These are phyloP conservation scores for Pyrrhia umbra DNA, from an alignment of 2,888 invertebrate species.

Conservation along the genomic window DNA sequence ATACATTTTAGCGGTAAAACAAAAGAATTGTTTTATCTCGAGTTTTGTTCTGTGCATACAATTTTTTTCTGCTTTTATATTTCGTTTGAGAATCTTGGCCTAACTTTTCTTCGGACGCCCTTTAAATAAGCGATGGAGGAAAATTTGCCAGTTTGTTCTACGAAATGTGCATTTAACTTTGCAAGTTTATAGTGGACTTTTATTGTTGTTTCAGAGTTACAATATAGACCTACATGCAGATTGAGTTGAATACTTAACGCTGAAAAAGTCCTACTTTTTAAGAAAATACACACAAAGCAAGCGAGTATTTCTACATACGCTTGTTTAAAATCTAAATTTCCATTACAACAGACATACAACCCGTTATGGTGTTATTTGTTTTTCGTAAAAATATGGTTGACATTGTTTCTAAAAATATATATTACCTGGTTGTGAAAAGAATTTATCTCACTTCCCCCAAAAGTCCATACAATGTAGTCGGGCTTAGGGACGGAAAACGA, in stretches of 20 bases:
- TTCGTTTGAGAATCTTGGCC: slow-evolving; percentile 46
- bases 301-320: not conserved
- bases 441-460: slow-evolving; percentile 95
- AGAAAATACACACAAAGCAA: not conserved
- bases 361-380: too few relatives aligned
- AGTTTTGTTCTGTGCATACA: slow-evolving; percentile 35
- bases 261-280: not conserved
- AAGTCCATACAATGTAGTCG: slow-evolving; percentile 96
- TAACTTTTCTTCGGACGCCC: slow-evolving; percentile 37
- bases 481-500: slow-evolving; percentile 97
- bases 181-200: slow-evolving; percentile 23
- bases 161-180: slow-evolving; percentile 38
- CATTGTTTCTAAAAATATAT: not conserved
- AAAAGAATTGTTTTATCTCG: slow-evolving; percentile 56
- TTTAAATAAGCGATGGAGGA: slow-evolving; percentile 52
- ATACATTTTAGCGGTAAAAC: slow-evolving; percentile 50
- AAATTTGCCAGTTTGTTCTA: slow-evolving; percentile 52
- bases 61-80: slow-evolving; percentile 41
- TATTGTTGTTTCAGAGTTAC: slow-evolving; percentile 13
- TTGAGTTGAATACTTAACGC: not conserved
- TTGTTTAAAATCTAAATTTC: not conserved
- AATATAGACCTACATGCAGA: not conserved
- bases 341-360: too few relatives aligned
- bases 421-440: slow-evolving; percentile 91
- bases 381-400: not conserved